Conservation (phyloP, 35 echinoderm and acorn worm genomes). For the Strongylocentrotus purpuratus region DNA sequence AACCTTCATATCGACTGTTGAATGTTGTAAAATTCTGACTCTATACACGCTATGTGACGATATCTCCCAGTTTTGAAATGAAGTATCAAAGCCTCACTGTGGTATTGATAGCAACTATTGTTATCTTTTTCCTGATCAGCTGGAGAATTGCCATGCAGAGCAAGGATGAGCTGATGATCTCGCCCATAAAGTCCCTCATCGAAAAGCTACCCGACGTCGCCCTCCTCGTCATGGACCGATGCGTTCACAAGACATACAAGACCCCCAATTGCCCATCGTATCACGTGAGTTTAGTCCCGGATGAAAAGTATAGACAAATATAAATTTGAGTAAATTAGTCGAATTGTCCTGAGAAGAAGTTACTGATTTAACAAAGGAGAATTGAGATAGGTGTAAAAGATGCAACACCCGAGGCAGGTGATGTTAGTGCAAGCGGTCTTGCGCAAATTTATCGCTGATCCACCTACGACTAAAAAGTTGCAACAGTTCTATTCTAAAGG, state of each 20-base stretch:
- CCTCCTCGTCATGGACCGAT: conserved; percentile 57
- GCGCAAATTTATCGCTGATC: too few relatives aligned
- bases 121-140: not conserved
- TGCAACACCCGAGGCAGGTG: not conserved
- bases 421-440: not conserved
- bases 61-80: not conserved
- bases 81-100: not conserved
- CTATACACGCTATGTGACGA: too few relatives aligned
- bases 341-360: not conserved
- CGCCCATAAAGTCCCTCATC: conserved; percentile 62
- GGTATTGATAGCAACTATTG: not conserved
- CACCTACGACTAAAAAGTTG: not conserved
- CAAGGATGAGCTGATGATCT: not conserved
- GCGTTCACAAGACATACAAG: conserved; percentile 45
- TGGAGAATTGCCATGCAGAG: conserved; percentile 58
- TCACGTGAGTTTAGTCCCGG: not conserved
- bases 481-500: not conserved
- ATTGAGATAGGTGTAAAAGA: not conserved
- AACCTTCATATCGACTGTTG: too few relatives aligned
- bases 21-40: too few relatives aligned
- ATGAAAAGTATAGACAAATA: not conserved
- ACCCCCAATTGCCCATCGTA: conserved; percentile 27
- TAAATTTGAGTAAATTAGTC: not conserved
- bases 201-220: conserved; percentile 65
- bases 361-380: not conserved